phyloP scores from a whole-genome alignment of 2,888 invertebrate genomes.

The Euphydryas editha region DNA sequence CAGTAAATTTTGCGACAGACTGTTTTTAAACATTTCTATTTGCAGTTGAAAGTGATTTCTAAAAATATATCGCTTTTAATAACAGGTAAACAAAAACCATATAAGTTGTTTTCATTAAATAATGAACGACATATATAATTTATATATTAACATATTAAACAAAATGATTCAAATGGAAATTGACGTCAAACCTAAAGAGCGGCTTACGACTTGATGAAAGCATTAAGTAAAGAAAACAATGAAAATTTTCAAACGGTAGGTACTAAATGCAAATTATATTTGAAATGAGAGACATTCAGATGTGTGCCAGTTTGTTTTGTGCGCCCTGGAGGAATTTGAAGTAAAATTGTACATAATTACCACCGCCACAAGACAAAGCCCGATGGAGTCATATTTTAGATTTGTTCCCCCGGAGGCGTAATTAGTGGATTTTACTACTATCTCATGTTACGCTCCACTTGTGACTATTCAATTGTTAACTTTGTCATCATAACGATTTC shows the following conservation, averaged over 20 bases:
- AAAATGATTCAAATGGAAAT: too few relatives aligned
- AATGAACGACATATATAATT: too few relatives aligned
- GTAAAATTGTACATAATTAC: conserved; percentile 39
- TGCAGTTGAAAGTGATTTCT: too few relatives aligned
- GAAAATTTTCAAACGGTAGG: background rate
- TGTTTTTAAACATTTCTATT: too few relatives aligned
- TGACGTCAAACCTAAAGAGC: too few relatives aligned
- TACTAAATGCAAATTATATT: conserved; percentile 3
- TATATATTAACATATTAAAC: too few relatives aligned
- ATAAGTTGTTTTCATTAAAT: too few relatives aligned
- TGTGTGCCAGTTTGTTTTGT: conserved; percentile 32
- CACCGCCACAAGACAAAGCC: conserved; percentile 26
- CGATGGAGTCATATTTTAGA: conserved; percentile 30
- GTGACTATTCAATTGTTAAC: background rate
- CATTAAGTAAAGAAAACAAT: background rate
- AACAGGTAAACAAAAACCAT: too few relatives aligned
- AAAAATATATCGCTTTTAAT: too few relatives aligned
- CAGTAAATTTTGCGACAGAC: too few relatives aligned
- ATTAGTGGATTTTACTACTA: conserved; percentile 27
- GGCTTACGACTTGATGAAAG: background rate
- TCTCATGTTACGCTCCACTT: background rate
- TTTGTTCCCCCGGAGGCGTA: conserved; percentile 25
- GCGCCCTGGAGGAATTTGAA: conserved; percentile 26
- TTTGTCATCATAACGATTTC: conserved; percentile 2
- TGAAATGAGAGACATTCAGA: conserved; percentile 15